A percentile compares a stretch with the other conserved stretches of the same genome.
These are phyloP conservation scores for Phenganax marumi DNA, from an alignment of 92 coral and sea anemone genomes.

Conservation along the genomic window DNA sequence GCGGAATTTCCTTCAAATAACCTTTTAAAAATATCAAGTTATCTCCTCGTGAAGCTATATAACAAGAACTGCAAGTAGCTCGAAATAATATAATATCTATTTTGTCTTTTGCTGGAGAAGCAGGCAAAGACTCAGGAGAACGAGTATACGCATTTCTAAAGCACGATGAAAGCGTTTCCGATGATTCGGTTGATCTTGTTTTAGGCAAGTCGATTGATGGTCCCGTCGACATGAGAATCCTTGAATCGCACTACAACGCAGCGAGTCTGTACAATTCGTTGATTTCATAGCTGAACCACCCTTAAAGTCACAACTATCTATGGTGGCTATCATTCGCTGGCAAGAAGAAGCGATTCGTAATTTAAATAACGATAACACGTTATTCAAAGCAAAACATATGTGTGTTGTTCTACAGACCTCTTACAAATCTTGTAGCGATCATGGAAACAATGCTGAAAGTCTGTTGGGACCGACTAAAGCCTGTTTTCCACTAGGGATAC, in stretches of 20 bases:
- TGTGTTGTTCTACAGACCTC: background rate
- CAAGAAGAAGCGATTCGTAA: background rate
- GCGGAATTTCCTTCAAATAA: too few relatives aligned
- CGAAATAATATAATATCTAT: too few relatives aligned
- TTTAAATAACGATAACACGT: background rate
- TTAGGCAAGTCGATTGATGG: too few relatives aligned
- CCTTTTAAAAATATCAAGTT: too few relatives aligned
- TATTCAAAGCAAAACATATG: background rate
- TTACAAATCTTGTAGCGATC: background rate
- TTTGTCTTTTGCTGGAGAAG: too few relatives aligned
- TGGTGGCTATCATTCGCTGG: background rate
- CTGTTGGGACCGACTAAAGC: background rate
- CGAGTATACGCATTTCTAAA: too few relatives aligned
- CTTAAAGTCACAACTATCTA: background rate
- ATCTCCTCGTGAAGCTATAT: too few relatives aligned
- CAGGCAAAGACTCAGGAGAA: too few relatives aligned
- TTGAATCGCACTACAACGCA: background rate
- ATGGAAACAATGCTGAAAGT: background rate
- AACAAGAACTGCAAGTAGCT: too few relatives aligned
- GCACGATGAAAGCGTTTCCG: too few relatives aligned
- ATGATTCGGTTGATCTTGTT: too few relatives aligned
- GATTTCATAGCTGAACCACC: background rate
- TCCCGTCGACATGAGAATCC: background rate
- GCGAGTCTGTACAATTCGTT: background rate
- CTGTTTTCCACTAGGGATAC: too few relatives aligned